Conservation (phyloP, 2,113 vertebrate species). For the Pantherophis guttatus region DNA sequence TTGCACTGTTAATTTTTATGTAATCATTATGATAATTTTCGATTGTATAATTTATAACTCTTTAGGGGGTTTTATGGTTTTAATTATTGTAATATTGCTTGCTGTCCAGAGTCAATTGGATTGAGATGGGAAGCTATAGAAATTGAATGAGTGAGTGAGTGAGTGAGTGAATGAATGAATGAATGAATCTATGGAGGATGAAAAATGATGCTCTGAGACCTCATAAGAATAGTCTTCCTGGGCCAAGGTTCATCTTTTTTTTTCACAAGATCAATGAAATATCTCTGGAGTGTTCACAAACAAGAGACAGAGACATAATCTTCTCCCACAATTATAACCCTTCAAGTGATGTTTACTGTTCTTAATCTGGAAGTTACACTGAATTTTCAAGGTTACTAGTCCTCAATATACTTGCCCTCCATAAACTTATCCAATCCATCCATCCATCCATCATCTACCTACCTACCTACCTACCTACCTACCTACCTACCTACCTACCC, state of each 20-base stretch:
- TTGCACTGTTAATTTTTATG: background rate
- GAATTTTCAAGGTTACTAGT: background rate
- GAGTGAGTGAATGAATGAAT: background rate
- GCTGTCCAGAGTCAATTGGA: background rate
- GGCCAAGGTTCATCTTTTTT: background rate
- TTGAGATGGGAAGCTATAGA: background rate
- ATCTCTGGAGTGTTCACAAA: background rate
- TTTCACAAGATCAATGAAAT: background rate
- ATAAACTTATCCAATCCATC: background rate
- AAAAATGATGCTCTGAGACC: background rate
- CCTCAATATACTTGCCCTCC: background rate
- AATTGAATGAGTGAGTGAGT: background rate
- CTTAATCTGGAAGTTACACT: background rate
- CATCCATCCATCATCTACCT: too few species aligned
- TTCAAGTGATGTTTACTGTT: background rate
- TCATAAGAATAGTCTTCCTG: background rate
- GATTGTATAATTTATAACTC: background rate
- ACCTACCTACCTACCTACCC: accelerated
- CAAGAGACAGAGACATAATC: background rate
- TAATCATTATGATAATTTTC: background rate
- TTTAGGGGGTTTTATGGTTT: background rate
- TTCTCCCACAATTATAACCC: background rate
- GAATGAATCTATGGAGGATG: background rate
- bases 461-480: too few species aligned
- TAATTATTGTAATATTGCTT: background rate